These are phyloP conservation scores for Ostrea edulis DNA, from an alignment of 1,140 invertebrate species.

Conservation along the genomic window DNA sequence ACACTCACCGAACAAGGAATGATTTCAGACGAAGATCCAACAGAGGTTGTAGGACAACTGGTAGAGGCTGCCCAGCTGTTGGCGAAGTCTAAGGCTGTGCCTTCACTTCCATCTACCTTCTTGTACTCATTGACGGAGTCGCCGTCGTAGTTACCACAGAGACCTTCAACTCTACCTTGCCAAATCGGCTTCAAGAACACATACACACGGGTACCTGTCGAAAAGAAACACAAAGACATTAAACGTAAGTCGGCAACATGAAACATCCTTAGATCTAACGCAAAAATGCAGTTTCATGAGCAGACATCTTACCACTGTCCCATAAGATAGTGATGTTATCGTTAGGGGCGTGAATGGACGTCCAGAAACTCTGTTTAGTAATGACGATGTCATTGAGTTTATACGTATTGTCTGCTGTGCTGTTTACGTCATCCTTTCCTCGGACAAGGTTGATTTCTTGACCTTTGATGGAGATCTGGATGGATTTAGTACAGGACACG, in stretches of 20 bases:
- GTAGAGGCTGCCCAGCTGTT: slow-evolving; percentile 90
- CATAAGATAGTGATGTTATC: slow-evolving; percentile 54
- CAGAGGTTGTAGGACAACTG: slow-evolving; percentile 82
- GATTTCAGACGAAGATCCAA: slow-evolving; percentile 45
- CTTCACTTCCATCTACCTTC: slow-evolving; percentile 69
- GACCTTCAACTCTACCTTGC: slow-evolving; percentile 84
- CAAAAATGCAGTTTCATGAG: neutral
- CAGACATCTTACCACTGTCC: slow-evolving; percentile 55
- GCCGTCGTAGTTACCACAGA: slow-evolving; percentile 93
- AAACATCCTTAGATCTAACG: neutral
- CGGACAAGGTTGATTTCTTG: slow-evolving; percentile 49
- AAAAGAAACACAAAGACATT: neutral
- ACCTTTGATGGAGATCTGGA: slow-evolving; percentile 83
- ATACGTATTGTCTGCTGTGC: slow-evolving; percentile 28
- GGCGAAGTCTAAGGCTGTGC: slow-evolving; percentile 85
- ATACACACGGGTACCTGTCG: slow-evolving; percentile 61
- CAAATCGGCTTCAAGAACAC: slow-evolving; percentile 54
- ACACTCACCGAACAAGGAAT: slow-evolving; percentile 83
- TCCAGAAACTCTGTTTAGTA: slow-evolving; percentile 13
- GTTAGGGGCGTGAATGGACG: neutral
- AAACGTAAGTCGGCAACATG: no score
- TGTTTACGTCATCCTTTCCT: slow-evolving; percentile 39
- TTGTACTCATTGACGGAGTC: slow-evolving; percentile 53
- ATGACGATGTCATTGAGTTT: slow-evolving; percentile 40
- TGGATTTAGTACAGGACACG: slow-evolving; percentile 90